These are phyloP conservation scores for Bombus confusus DNA, from an alignment of 1,140 invertebrate genomes.

Conservation along the genomic window DNA sequence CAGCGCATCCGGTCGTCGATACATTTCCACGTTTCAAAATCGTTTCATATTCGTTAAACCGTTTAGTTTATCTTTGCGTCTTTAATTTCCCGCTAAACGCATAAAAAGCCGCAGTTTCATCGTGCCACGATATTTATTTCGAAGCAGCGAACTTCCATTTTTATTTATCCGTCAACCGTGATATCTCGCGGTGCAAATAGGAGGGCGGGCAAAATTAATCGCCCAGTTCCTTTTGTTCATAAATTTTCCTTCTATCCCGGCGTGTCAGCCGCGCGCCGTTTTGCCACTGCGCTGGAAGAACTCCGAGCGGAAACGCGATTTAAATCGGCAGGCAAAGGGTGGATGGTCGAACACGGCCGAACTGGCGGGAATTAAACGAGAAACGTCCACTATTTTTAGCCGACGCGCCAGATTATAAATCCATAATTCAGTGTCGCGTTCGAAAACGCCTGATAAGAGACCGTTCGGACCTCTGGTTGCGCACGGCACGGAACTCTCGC, in stretches of 20 bases:
- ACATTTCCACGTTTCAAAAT: neutral
- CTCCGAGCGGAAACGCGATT: neutral
- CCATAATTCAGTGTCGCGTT: slow-evolving; percentile 48
- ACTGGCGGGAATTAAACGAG: slow-evolving; percentile 21
- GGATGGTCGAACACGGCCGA: neutral
- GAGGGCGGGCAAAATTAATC: neutral
- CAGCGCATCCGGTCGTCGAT: too few relatives aligned
- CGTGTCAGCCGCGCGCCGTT: neutral
- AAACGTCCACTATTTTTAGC: neutral
- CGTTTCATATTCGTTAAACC: too few relatives aligned
- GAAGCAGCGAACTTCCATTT: neutral
- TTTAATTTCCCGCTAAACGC: too few relatives aligned
- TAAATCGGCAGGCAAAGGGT: neutral
- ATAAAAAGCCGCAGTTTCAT: neutral
- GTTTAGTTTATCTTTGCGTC: too few relatives aligned
- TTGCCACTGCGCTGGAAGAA: neutral
- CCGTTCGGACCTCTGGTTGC: neutral
- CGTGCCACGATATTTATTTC: neutral
- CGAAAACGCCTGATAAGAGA: slow-evolving; percentile 44
- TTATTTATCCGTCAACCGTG: neutral
- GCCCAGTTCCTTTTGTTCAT: neutral
- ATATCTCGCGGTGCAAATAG: neutral
- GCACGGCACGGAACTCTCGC: slow-evolving; percentile 6
- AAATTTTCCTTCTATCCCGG: neutral
- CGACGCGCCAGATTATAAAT: slow-evolving; percentile 46